These are phyloP conservation scores for Engystomops pustulosus DNA, from an alignment of 2,113 vertebrate species.

Conservation along the genomic window DNA sequence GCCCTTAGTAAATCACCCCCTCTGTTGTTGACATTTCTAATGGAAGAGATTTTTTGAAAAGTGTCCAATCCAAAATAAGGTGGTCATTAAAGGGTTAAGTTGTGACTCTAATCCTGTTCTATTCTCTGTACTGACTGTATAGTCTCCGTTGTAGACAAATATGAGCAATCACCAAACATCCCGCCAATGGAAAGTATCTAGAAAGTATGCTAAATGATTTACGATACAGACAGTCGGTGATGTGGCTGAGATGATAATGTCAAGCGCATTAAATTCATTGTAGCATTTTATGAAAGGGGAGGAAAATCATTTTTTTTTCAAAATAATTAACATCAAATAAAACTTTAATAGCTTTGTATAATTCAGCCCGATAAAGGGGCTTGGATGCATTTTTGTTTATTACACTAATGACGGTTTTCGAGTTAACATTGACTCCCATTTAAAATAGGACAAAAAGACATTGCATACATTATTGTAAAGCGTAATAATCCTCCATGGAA, in stretches of 20 bases:
- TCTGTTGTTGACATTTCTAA: too few relatives aligned
- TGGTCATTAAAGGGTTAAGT: too few relatives aligned
- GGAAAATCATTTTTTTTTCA: background rate
- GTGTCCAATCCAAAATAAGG: too few relatives aligned
- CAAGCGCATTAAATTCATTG: slow-evolving; percentile 1
- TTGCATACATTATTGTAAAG: background rate
- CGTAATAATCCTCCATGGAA: slow-evolving; percentile 18
- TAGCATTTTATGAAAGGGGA: slow-evolving; percentile 13
- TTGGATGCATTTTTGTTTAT: slow-evolving; percentile 17
- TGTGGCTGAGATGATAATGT: background rate
- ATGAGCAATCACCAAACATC: background rate
- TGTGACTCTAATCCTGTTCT: too few relatives aligned
- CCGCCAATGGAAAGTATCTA: background rate
- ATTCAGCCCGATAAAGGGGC: background rate
- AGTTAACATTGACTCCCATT: background rate
- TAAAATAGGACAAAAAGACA: background rate
- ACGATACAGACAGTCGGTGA: slow-evolving; percentile 8
- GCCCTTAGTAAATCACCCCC: too few relatives aligned
- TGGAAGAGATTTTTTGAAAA: too few relatives aligned
- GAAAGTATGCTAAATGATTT: background rate
- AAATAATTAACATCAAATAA: background rate
- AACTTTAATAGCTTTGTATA: slow-evolving; percentile 25
- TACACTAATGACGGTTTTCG: background rate
- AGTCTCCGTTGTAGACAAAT: background rate
- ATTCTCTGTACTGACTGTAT: background rate